Evolutionary conservation across 2,888 invertebrate genomes (phyloP).

Genomic region (Drosophila formosana): DNA sequence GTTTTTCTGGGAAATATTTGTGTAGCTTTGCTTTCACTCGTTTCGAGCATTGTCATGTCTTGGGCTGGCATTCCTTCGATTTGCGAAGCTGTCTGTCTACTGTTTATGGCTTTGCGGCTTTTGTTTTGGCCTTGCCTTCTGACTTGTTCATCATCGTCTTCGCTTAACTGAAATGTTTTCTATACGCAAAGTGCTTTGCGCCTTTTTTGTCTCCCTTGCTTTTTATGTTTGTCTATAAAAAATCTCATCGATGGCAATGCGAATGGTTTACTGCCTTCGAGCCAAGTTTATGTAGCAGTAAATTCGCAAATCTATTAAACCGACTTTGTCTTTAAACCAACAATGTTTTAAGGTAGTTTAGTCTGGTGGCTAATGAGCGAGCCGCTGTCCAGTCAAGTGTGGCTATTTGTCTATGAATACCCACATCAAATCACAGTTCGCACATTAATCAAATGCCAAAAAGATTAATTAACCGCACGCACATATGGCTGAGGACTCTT

Average conservation of each 20-base stretch:
- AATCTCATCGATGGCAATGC: slow-evolving; percentile 31
- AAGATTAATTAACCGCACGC: slow-evolving; percentile 69
- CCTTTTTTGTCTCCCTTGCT: slow-evolving; percentile 12
- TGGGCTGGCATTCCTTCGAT: slow-evolving; percentile 16
- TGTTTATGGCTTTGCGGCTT: slow-evolving; percentile 66
- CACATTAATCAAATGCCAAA: slow-evolving; percentile 71
- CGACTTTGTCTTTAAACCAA: slow-evolving; percentile 13
- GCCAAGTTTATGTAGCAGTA: slow-evolving; percentile 30
- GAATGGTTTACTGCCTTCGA: slow-evolving; percentile 18
- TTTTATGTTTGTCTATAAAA: slow-evolving; percentile 71
- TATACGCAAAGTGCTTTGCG: slow-evolving; percentile 65
- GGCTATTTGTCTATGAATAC: slow-evolving; percentile 39
- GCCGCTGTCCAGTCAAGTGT: slow-evolving; percentile 14
- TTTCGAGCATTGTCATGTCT: slow-evolving; percentile 44
- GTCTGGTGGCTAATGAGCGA: slow-evolving; percentile 11
- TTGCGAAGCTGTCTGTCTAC: slow-evolving; percentile 18
- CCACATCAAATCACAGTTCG: slow-evolving; percentile 66
- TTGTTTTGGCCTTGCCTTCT: slow-evolving; percentile 55
- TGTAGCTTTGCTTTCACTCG: slow-evolving; percentile 35
- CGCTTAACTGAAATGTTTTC: slow-evolving; percentile 55
- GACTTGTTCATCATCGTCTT: slow-evolving; percentile 13
- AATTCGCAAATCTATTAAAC: slow-evolving; percentile 19
- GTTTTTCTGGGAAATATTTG: slow-evolving; percentile 13
- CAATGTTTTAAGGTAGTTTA: background rate
- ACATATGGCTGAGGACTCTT: slow-evolving; percentile 16